Evolutionary conservation across 2,113 vertebrate genomes (phyloP).

Genomic region (Equus quagga): DNA sequence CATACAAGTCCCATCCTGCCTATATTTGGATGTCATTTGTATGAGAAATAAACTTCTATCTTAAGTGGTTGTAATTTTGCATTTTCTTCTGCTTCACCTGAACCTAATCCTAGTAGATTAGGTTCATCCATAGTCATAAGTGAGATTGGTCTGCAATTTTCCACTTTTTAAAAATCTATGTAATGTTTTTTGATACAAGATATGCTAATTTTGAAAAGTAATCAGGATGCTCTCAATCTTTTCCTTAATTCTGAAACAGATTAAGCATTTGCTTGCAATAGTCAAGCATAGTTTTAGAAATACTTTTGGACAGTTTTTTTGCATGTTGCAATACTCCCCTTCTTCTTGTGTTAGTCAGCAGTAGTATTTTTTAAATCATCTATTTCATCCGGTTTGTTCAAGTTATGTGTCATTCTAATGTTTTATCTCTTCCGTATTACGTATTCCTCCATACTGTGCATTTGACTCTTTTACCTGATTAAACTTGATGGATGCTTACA

Average conservation of each 20-base stretch:
- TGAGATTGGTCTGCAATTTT: constrained; percentile 40
- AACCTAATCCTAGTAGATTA: constrained; percentile 43
- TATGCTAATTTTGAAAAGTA: constrained; percentile 58
- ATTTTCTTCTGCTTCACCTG: constrained; percentile 49
- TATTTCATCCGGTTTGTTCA: not conserved
- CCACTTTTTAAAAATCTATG: constrained; percentile 23
- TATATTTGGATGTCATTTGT: constrained; percentile 8
- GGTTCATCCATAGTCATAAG: constrained; percentile 57
- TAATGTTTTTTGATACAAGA: constrained; percentile 39
- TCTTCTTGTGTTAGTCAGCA: not conserved
- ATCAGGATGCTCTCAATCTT: constrained; percentile 39
- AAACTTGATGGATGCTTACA: not conserved
- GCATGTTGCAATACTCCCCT: not conserved
- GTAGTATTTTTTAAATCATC: not conserved
- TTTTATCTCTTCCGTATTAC: not conserved
- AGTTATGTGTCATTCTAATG: not conserved
- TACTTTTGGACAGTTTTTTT: not conserved
- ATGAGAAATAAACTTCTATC: not conserved
- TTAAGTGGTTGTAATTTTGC: constrained; percentile 24
- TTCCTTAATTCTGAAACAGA: constrained; percentile 26
- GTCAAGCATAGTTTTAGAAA: constrained; percentile 18
- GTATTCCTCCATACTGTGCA: not conserved
- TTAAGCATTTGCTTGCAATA: constrained; percentile 19
- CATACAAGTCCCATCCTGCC: not conserved
- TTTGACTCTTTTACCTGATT: constrained; percentile 6